Evolutionary conservation across 2,113 vertebrate genomes (phyloP).

Genomic region (Conger conger): DNA sequence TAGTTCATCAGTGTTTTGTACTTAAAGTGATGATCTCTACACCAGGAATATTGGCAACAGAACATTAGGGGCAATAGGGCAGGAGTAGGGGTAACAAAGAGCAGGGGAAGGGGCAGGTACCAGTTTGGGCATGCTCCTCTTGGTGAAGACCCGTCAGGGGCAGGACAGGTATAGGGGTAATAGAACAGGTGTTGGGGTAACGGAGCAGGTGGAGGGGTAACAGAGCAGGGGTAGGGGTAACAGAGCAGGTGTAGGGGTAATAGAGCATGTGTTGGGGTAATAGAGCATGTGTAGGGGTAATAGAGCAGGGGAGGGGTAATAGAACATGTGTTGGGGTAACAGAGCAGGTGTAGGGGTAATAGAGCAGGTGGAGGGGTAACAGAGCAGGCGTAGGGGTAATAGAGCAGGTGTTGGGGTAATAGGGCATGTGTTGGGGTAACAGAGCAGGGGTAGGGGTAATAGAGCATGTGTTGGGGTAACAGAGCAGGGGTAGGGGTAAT

Average conservation of each 20-base stretch:
- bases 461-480: too few species aligned
- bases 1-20: background rate
- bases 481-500: too few species aligned
- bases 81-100: too few species aligned
- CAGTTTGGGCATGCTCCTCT: slow-evolving; percentile 85
- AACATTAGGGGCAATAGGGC: too few species aligned
- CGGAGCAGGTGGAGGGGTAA: slow-evolving; percentile 59
- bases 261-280: too few species aligned
- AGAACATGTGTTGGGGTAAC: slow-evolving; percentile 83
- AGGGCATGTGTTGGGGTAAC: too few species aligned
- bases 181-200: background rate
- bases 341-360: slow-evolving; percentile 73
- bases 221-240: too few species aligned
- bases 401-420: too few species aligned
- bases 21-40: background rate
- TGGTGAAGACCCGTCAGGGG: slow-evolving; percentile 87
- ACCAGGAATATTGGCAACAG: too few species aligned
- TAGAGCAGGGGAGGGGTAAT: slow-evolving; percentile 76
- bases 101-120: slow-evolving; percentile 55
- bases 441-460: too few species aligned
- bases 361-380: slow-evolving; percentile 79
- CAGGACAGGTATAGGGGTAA: slow-evolving; percentile 68
- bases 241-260: slow-evolving; percentile 70
- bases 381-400: slow-evolving; percentile 83
- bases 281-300: slow-evolving; percentile 70